phyloP scores from a whole-genome alignment of 2,888 invertebrate genomes.

The Melieria omissa region DNA sequence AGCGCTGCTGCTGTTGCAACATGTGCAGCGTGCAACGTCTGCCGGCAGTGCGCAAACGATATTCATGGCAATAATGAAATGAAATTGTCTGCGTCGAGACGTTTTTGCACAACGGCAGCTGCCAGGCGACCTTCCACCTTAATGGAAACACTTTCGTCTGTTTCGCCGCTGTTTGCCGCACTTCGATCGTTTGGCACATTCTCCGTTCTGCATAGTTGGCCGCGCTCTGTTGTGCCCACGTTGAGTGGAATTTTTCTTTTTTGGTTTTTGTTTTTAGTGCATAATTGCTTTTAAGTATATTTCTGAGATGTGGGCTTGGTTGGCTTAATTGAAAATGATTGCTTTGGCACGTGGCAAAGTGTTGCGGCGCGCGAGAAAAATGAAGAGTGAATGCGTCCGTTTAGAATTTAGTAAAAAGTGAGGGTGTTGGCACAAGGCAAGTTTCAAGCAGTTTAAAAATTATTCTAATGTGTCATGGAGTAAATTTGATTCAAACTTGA shows the following conservation, averaged over 20 bases:
- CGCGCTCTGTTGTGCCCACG: background rate
- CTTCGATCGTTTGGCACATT: background rate
- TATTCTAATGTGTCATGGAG: too few relatives aligned
- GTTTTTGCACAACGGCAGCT: background rate
- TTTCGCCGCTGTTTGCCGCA: background rate
- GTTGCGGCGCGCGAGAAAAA: too few relatives aligned
- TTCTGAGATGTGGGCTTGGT: background rate
- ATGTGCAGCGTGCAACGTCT: background rate
- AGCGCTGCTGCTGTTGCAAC: background rate
- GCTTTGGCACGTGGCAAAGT: background rate
- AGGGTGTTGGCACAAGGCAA: too few relatives aligned
- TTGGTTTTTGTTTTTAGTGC: background rate
- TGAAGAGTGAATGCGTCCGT: too few relatives aligned
- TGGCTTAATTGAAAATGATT: conserved; percentile 19
- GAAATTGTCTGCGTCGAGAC: background rate
- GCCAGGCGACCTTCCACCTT: background rate
- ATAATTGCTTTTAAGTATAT: background rate
- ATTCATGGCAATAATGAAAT: conserved; percentile 1
- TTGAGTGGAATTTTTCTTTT: background rate
- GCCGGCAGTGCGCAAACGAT: background rate
- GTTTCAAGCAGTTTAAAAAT: too few relatives aligned
- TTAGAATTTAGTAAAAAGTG: too few relatives aligned
- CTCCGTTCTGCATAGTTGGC: background rate
- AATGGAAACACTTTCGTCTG: background rate
- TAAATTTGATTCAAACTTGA: too few relatives aligned